Evolutionary conservation across 2,888 invertebrate genomes (phyloP), one percentile per base, ranked within the genome.

Genomic region (Sesamia inferens): DNA sequence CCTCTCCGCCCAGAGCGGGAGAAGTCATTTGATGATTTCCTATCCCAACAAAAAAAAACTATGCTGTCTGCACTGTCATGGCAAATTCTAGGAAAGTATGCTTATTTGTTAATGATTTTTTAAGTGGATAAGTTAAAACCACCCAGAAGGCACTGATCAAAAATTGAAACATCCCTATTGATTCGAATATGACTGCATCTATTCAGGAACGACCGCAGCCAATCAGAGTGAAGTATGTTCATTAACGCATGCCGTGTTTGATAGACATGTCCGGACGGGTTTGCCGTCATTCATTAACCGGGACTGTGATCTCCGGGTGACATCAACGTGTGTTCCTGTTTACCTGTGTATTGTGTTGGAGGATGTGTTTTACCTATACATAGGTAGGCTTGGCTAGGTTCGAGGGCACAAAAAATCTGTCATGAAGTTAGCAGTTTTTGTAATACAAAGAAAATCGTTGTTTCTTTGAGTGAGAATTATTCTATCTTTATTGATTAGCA

Each of bases 231-330:
- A 24, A 57, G 16, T 48, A 39, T 68, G 59, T 76, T 72, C 51
- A 76, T 71, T 79, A 79, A n/a, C 57, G 51, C 65, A 55, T 68
- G 24, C 71, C 59, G 10, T 39, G 11, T 42, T 31, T 42, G 64
- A 70, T 62, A 44, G 57, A 70, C 67, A 55, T n/a, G 58, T 76
- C 76, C 76, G 59, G 72, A 16, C 44, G 31, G 61, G 61, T 61
- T 24, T 48, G 68, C 58, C 54, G n/a, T 55, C 69, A 55, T 81
- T 76, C 63, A 77, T 76, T 68, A 70, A 61, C 47, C 70, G 77
- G 73, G 77, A 73, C 70, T 55, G 68, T 73, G 68, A 72, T 76
- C 59, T 68, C 70, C 72, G 72, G 77, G 68, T 62, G 81, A 81
- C 77, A 42, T 68, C 61, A 48, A 14, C 19, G 54, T 7, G 57